Conservation (phyloP, 2,888 invertebrate genomes). For the Lithophane semibrunnea region DNA sequence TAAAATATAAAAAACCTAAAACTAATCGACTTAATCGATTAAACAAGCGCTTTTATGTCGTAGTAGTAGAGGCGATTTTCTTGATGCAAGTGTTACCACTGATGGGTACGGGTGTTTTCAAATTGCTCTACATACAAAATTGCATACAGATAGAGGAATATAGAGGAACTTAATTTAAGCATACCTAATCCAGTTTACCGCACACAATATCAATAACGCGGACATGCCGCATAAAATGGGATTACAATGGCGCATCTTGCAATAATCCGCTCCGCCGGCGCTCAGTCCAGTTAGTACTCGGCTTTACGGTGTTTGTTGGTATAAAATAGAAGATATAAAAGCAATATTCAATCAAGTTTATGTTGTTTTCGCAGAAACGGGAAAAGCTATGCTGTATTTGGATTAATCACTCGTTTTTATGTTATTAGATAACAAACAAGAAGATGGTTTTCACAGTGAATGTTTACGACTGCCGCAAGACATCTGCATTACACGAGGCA, state of each 20-base stretch:
- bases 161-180: slow-evolving; percentile 5
- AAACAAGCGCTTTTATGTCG: too few relatives aligned
- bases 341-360: slow-evolving; percentile 41
- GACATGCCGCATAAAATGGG: slow-evolving; percentile 51
- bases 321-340: slow-evolving; percentile 42
- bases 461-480: too few relatives aligned
- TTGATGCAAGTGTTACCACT: too few relatives aligned
- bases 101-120: too few relatives aligned
- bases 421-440: too few relatives aligned
- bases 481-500: too few relatives aligned
- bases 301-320: slow-evolving; percentile 27
- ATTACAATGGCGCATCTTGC: slow-evolving; percentile 54
- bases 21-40: too few relatives aligned
- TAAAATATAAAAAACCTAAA: too few relatives aligned
- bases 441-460: too few relatives aligned
- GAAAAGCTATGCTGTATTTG: background rate
- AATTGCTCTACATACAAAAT: background rate
- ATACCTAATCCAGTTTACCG: slow-evolving; percentile 40
- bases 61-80: too few relatives aligned
- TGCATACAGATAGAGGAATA: slow-evolving; percentile 4
- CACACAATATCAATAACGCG: slow-evolving; percentile 42
- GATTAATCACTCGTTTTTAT: background rate
- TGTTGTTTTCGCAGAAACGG: slow-evolving; percentile 26
- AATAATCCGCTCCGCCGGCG: slow-evolving; percentile 29
- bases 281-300: slow-evolving; percentile 26